Percentiles rank a stretch among this genome's conserved stretches.
Evolutionary conservation across 2,113 vertebrate genomes (phyloP).

Genomic region (Gasterosteus aculeatus): DNA sequence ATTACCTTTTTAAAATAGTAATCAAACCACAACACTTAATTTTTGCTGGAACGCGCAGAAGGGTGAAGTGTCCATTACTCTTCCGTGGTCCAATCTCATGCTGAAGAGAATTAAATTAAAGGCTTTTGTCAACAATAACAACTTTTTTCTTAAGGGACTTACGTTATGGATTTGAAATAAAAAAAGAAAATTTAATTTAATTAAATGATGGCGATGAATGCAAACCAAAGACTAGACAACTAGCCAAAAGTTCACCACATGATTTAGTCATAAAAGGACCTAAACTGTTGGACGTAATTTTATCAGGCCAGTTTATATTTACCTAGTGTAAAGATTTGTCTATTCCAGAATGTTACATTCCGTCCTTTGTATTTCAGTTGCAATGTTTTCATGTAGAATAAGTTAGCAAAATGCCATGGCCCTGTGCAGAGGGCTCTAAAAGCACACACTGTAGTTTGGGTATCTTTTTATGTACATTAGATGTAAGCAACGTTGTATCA

Average conservation of each 20-base stretch:
- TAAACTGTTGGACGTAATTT: not conserved
- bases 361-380: not conserved
- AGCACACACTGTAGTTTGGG: not conserved
- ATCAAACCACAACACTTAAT: not conserved
- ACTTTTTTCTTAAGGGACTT: conserved; percentile 10
- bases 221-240: conserved; percentile 31
- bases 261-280: not conserved
- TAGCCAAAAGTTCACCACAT: not conserved
- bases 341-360: not conserved
- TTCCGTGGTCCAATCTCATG: conserved; percentile 14
- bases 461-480: conserved; percentile 9
- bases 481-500: not conserved
- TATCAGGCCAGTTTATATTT: not conserved
- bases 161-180: not conserved
- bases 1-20: not conserved
- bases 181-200: not conserved
- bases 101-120: conserved; percentile 10
- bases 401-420: not conserved
- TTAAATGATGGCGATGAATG: conserved; percentile 1
- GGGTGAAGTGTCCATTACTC: conserved; percentile 16
- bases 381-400: not conserved
- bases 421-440: not conserved
- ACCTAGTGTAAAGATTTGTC: not conserved
- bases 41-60: conserved; percentile 10
- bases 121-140: not conserved